These are phyloP conservation scores for Silurus aristotelis DNA, from an alignment of 2,797 vertebrate species.

Conservation along the genomic window DNA sequence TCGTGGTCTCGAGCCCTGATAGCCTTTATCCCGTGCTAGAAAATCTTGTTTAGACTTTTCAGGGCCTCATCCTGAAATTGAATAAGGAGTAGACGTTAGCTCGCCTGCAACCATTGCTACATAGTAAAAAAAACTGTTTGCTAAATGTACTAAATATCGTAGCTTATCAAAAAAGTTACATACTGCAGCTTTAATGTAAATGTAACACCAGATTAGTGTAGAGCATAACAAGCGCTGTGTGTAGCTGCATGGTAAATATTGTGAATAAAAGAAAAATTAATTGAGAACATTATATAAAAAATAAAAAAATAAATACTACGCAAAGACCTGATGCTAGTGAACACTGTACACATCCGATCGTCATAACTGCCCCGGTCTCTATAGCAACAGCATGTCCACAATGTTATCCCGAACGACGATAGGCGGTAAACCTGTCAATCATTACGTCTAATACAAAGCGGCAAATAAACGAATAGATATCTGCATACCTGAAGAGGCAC, in stretches of 20 bases:
- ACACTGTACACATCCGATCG: conserved; percentile 71
- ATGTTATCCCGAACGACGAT: not conserved
- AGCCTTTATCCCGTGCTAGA: not conserved
- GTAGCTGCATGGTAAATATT: conserved; percentile 72
- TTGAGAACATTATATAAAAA: conserved; percentile 23
- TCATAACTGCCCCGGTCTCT: conserved; percentile 30
- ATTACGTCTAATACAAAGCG: not conserved
- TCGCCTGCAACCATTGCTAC: too few species aligned
- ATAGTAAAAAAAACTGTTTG: too few species aligned
- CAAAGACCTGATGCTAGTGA: conserved; percentile 71
- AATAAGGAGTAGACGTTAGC: not conserved
- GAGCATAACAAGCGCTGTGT: conserved; percentile 60
- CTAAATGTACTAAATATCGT: not conserved
- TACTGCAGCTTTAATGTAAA: conserved; percentile 54
- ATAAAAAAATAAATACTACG: conserved; percentile 44
- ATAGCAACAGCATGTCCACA: conserved; percentile 51
- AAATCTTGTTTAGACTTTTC: not conserved
- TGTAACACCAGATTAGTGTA: conserved; percentile 55
- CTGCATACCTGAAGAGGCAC: conserved; percentile 5
- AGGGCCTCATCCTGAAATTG: not conserved
- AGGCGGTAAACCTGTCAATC: not conserved
- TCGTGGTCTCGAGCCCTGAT: not conserved
- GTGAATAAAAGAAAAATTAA: conserved; percentile 61
- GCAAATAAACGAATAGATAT: not conserved
- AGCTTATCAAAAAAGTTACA: not conserved